Base-by-base conservation (phyloP, 2,888 invertebrate genomes). In the Caenorhabditis panamensis region DNA sequence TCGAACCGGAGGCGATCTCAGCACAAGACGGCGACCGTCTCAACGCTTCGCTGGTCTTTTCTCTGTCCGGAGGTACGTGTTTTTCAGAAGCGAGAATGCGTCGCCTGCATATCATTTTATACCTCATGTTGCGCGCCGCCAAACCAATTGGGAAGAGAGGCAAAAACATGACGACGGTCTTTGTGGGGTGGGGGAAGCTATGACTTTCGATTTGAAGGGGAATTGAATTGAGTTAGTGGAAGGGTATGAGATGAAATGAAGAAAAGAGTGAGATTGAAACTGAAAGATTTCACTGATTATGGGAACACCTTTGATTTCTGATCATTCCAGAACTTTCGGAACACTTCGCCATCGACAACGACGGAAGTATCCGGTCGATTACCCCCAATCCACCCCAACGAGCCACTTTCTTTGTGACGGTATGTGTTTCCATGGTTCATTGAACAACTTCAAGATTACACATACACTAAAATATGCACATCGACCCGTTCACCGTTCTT, bases 21-120 rank as follows among this genome's bases (percentile, higher is more conserved):
- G 89, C 88, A 16, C 77, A 77, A 63, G 89, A 89, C 68, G 88
- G 86, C 54, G 89, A 89, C 77, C 82, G 85, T 58, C 78, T 89
- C 53, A 86, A 88, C 66, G 89, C 87, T 28, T 77, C 85, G 41
- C 80, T 89, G 59, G 31, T 79, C 41, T 89, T 88, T 77, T 75
- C 80, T 62, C 77, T 89, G 49, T 83, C 84, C 49, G 89, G 89
- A 85, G 89, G 88, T 88, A 53, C 5, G 31, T 41, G 73, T 63
- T 20, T 4, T 53, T 53, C 53, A 26, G 22, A 47, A 47, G 47
- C 47, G 47, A 47, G 47, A 47, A 47, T 47, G 47, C 31, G 49
- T 5, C 16, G 31, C 31, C 31, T 59, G 58, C 73, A 64, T 73
- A 64, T 73, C 73, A 59, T 71, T 71, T 62, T 36, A 71, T 63